These are phyloP conservation scores for Stratiolaelaps scimitus DNA, from an alignment of 1,140 invertebrate species.

Conservation along the genomic window DNA sequence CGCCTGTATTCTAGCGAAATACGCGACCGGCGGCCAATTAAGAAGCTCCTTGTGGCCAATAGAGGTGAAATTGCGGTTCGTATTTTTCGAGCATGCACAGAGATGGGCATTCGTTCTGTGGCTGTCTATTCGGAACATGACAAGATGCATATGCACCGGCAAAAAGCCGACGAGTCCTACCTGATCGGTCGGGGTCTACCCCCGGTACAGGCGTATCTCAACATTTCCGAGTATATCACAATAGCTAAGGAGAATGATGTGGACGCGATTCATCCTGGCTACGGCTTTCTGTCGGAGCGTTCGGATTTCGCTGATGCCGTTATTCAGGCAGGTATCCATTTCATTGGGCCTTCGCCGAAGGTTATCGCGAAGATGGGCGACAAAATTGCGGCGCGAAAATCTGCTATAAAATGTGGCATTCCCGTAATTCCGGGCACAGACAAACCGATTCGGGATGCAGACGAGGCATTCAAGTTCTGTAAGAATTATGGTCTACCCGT, in stretches of 20 bases:
- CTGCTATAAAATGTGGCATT: constrained; percentile 40
- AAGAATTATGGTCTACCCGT: constrained; percentile 53
- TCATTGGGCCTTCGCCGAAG: constrained; percentile 85
- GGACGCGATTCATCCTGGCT: constrained; percentile 45
- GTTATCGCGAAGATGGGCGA: constrained; percentile 62
- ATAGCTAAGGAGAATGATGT: constrained; percentile 37
- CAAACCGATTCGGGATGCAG: constrained; percentile 69
- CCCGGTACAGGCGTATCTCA: constrained; percentile 35
- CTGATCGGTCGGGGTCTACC: constrained; percentile 28
- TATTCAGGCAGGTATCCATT: constrained; percentile 75
- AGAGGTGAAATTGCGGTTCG: constrained; percentile 41
- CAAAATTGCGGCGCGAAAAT: constrained; percentile 34
- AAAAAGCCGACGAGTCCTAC: constrained; percentile 33
- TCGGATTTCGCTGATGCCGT: constrained; percentile 53
- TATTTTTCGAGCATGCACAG: constrained; percentile 34
- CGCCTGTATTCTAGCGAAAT: too few relatives aligned
- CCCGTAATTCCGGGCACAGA: constrained; percentile 51
- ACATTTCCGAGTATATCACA: constrained; percentile 35
- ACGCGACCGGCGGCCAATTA: constrained; percentile 27
- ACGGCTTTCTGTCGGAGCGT: constrained; percentile 36
- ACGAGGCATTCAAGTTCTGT: constrained; percentile 83
- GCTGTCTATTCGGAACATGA: constrained; percentile 36
- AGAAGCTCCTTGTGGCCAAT: constrained; percentile 43
- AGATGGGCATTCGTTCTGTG: constrained; percentile 37
- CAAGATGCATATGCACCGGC: constrained; percentile 31